A percentile compares a stretch with the other conserved stretches of the same genome.
Evolutionary conservation across 2,888 invertebrate genomes (phyloP).

Genomic region (Hemicrepidius hirtus): DNA sequence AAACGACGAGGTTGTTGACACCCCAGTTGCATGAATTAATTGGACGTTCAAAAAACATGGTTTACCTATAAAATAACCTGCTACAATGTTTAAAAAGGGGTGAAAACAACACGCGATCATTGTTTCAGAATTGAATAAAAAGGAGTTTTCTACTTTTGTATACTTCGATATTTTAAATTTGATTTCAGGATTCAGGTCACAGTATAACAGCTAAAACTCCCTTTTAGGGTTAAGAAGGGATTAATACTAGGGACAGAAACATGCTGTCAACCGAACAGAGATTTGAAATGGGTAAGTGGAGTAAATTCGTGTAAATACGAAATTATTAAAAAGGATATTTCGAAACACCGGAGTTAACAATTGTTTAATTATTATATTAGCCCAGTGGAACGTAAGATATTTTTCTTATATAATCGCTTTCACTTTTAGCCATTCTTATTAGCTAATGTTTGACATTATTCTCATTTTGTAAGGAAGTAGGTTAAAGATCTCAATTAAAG

Average conservation of each 20-base stretch:
- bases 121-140: neutral
- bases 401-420: constrained; percentile 43
- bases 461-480: constrained; percentile 6
- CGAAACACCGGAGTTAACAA: neutral
- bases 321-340: neutral
- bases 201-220: neutral
- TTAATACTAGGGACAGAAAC: too few species aligned
- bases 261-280: too few species aligned
- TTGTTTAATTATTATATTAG: constrained; percentile 19
- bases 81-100: neutral
- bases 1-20: constrained; percentile 15
- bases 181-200: neutral
- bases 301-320: neutral
- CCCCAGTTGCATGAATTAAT: constrained; percentile 13
- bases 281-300: too few species aligned
- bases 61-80: constrained; percentile 10
- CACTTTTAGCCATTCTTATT: constrained; percentile 44
- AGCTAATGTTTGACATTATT: constrained; percentile 38
- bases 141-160: neutral
- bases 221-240: too few species aligned
- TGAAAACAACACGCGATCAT: constrained; percentile 7
- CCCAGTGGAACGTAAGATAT: constrained; percentile 13
- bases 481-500: neutral
- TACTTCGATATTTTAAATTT: constrained; percentile 1
- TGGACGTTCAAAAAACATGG: neutral